These are phyloP conservation scores for Melanotaenia parkinsoni DNA, from an alignment of 2,797 vertebrate genomes.

Conservation along the genomic window DNA sequence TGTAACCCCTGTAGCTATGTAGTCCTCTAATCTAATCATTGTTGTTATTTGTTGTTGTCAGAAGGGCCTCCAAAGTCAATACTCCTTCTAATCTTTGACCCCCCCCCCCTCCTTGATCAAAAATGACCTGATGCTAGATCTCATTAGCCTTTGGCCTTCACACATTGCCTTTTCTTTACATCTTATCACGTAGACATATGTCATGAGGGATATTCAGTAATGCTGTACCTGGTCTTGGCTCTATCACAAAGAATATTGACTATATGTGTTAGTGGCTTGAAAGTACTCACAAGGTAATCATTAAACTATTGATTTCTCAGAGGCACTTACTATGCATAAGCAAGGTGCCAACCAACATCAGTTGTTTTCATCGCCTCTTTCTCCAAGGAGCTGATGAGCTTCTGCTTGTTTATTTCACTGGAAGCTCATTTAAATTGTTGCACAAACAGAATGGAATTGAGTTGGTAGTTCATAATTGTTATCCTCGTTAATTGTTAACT, in stretches of 20 bases:
- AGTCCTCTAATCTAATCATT: constrained; percentile 68
- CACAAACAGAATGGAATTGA: too few species aligned
- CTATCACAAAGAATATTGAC: neutral
- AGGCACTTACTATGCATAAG: too few species aligned
- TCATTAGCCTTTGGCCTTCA: too few species aligned
- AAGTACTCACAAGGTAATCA: neutral
- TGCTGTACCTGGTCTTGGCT: too few species aligned
- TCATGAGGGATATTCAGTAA: too few species aligned
- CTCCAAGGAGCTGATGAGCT: neutral
- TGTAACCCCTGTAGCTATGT: constrained; percentile 54
- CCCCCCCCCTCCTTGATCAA: constrained; percentile 6
- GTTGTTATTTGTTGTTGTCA: constrained; percentile 33
- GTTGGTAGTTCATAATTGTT: too few species aligned
- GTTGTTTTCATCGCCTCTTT: too few species aligned
- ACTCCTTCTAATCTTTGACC: constrained; percentile 42
- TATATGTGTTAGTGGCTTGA: neutral
- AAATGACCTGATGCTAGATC: too few species aligned
- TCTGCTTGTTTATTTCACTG: neutral
- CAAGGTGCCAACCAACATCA: neutral
- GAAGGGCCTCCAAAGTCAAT: constrained; percentile 59
- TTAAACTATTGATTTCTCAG: neutral
- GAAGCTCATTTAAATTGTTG: neutral
- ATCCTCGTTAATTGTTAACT: too few species aligned
- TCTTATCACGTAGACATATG: too few species aligned
- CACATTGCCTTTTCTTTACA: too few species aligned